Base-by-base conservation (phyloP, 2,888 invertebrate genomes). In the Clepsis dumicolana region DNA sequence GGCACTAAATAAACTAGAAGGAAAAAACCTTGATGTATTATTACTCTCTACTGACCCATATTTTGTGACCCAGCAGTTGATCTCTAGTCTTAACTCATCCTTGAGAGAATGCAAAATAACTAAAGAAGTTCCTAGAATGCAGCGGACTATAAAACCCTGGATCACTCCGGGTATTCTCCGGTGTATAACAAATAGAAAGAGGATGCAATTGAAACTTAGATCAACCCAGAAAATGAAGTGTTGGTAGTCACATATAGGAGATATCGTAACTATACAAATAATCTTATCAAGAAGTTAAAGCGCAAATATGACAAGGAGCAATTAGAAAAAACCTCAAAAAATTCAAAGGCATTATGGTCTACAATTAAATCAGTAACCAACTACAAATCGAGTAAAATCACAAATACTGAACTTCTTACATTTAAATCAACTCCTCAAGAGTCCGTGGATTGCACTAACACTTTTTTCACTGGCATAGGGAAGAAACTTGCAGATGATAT, bases 211-310 rank as follows among this genome's bases (percentile, higher is more conserved):
- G 4, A 52, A 25, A 25, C 52, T 52, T 8, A 52, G 25, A 14
- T 5, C 1, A 18, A 25, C 1, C 52, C 52, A n/a, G 16, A 44
- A 25, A 60, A 60, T 48, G 27, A 44, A 27, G 12, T 25, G n/a
- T 44, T 27, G 60, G 21, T 2, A 10, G n/a, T 44, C 24, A 35
- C 41, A n/a, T 59, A 24, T 27, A 48, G n/a, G 7, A 52, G 52
- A 5, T 44, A 60, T 44, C 38, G 44, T 44, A 38, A 60, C 14
- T 44, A 27, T 14, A 60, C 16, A 7, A 60, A 44, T 44, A 41
- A 60, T 16, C 25, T 60, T 44, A 44, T 60, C 14, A 60, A 25
- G 14, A 29, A 56, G 24, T 25, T 54, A 2, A 54, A 54, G 16
- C 54, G 54, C 29, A 32, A 7, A 1, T 18, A 54, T 54, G 54